Evolutionary conservation across 64 coral and sea anemone genomes (phyloP).

Genomic region (Montipora efflorescens): DNA sequence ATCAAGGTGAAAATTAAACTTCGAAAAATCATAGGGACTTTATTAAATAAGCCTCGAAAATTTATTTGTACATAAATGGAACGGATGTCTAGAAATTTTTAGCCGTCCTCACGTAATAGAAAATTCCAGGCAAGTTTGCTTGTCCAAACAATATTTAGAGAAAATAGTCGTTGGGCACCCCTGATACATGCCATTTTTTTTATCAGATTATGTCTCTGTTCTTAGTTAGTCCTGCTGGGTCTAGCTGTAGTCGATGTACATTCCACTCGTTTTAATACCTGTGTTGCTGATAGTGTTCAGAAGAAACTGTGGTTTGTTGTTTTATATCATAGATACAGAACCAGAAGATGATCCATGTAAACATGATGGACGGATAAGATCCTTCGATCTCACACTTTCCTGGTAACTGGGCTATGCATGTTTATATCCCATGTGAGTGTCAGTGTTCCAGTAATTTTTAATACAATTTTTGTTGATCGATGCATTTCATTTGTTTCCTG

Average conservation of each 20-base stretch:
- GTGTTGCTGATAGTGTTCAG: background rate
- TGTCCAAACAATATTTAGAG: too few relatives aligned
- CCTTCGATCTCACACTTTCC: background rate
- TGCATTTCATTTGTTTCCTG: background rate
- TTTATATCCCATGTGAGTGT: background rate
- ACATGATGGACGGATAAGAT: background rate
- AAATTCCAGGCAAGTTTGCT: too few relatives aligned
- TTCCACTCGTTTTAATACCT: background rate
- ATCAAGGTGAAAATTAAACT: background rate
- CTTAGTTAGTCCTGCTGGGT: background rate
- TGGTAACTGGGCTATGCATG: background rate
- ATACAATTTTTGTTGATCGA: background rate
- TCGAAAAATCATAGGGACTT: too few relatives aligned
- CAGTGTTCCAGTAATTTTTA: background rate
- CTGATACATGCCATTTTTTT: background rate
- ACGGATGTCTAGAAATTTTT: too few relatives aligned
- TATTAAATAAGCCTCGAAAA: background rate
- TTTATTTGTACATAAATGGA: background rate
- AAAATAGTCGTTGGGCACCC: background rate
- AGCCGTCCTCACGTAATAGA: too few relatives aligned
- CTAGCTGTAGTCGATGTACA: background rate
- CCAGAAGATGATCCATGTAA: background rate
- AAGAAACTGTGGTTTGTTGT: background rate
- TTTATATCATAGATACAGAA: background rate
- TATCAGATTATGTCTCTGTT: background rate